These are phyloP conservation scores for Rhynchomys soricoides DNA, from an alignment of 2,113 vertebrate species.

Conservation along the genomic window DNA sequence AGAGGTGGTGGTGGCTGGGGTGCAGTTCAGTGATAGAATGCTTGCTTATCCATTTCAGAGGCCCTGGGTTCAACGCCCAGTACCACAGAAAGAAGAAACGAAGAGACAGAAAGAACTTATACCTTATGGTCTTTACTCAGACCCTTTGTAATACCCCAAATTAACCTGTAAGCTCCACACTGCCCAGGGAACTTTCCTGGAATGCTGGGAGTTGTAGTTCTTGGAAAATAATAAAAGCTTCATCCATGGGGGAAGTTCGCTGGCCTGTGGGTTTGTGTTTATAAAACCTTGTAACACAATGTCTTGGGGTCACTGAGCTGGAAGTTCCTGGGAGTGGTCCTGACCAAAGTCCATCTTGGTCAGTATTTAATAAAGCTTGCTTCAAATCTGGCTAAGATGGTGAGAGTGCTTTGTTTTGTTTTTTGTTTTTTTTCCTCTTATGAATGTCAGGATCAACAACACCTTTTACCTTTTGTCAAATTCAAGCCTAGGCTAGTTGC, in stretches of 20 bases:
- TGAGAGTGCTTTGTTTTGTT: not conserved
- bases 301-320: not conserved
- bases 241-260: not conserved
- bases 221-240: not conserved
- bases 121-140: not conserved
- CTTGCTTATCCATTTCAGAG: not conserved
- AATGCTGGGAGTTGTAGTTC: not conserved
- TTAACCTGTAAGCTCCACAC: not conserved
- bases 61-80: not conserved
- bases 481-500: not conserved
- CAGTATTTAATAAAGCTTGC: not conserved
- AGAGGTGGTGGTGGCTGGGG: not conserved
- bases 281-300: not conserved
- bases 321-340: not conserved
- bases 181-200: not conserved
- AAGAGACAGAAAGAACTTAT: not conserved
- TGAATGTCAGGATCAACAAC: not conserved
- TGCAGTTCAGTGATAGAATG: not conserved
- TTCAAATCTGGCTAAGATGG: not conserved
- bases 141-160: not conserved
- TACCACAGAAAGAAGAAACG: not conserved
- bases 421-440: not conserved
- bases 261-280: not conserved
- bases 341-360: not conserved
- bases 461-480: not conserved